Evolutionary conservation across 2,888 invertebrate species (phyloP), one percentile per base, ranked within the genome.

Genomic region (Pheosia gnoma): DNA sequence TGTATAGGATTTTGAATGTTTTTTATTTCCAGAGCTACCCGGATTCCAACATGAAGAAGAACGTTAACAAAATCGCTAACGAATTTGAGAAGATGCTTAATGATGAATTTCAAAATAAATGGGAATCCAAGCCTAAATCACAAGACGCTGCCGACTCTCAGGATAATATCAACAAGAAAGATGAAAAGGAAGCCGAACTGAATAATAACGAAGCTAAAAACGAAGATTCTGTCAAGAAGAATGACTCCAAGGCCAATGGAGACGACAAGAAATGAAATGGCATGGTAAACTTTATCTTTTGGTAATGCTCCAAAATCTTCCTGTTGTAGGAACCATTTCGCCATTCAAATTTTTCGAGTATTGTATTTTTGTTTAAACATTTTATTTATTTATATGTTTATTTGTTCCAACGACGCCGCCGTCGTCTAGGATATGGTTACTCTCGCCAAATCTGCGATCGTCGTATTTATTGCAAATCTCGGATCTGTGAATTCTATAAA

Each of bases 41-140:
- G 47, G 94, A 94, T 74, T 58, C 85, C 11, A 70, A 74, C 3
- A 91, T 94, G 91, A 94, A 93, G 74, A 90, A 87, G 70, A 91
- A 89, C 75, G 83, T 93, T 0, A 89, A 87, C 70, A 94, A 90
- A 85, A 79, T 93, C n/a, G 87, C 93, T 5, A 76, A 84, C 36
- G 93, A 93, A 60, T 94, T 94, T 65, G 94, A 94, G 69, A 93
- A 88, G 72, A 81, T 90, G 72, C 76, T 93, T 47, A 86, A 77
- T 62, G 91, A 93, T 62, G 93, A 92, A 70, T 92, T 93, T 77
- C 89, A 85, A 66, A 83, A 76, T 66, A 92, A 92, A 78, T 78
- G 79, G 70, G 91, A 93, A 51, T 68, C 74, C 8, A 91, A 88
- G 72, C 65, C 71, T 6, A 90, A 89, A 72, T 43, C 79, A 37